Base-by-base conservation (phyloP, 2,888 invertebrate species). In the Drosophila algonquin region DNA sequence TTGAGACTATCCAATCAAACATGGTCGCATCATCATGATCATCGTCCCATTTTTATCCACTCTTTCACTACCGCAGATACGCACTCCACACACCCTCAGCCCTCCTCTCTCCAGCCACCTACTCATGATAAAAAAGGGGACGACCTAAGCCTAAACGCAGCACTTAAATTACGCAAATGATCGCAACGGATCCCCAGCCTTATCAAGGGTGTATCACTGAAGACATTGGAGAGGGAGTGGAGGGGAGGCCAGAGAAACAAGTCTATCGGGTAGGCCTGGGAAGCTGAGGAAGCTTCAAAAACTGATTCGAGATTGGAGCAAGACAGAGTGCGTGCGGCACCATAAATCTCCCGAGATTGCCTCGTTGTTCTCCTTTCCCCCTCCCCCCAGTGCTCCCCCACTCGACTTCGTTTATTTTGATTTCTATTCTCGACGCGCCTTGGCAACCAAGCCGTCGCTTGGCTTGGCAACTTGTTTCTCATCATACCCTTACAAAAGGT, bases 391-490 rank as follows among this genome's bases (percentile, higher is more conserved):
- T 10, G 14, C 4, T 10, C 57, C 14, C 50, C 59, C 64, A 18
- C 50, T 18, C 62, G 65, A 63, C 47, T 70, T 72, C 64, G 70
- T 84, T 81, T 87, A 75, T 79, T 85, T 81, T 87, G 71, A 76
- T 76, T 77, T 76, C 64, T 73, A 80, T 87, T 79, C 76, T n/a
- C 60, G 60, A 55, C 45, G 54, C 52, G 69, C 52, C 65, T 76
- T 69, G 65, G 75, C 63, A 74, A 68, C 82, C 54, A 60, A 67
- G 59, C 58, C 68, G n/a, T n/a, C n/a, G n/a, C n/a, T n/a, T n/a
- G n/a, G n/a, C n/a, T n/a, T n/a, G n/a, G 73, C 79, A 84, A 77
- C 75, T 81, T 87, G 85, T 77, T 81, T 84, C 79, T 73, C 65
- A 56, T 2, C 9, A 51, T 35, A 40, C 68, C 35, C 50, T 35